Conservation (phyloP, 1,140 invertebrate species). For the Cydia splendana region DNA sequence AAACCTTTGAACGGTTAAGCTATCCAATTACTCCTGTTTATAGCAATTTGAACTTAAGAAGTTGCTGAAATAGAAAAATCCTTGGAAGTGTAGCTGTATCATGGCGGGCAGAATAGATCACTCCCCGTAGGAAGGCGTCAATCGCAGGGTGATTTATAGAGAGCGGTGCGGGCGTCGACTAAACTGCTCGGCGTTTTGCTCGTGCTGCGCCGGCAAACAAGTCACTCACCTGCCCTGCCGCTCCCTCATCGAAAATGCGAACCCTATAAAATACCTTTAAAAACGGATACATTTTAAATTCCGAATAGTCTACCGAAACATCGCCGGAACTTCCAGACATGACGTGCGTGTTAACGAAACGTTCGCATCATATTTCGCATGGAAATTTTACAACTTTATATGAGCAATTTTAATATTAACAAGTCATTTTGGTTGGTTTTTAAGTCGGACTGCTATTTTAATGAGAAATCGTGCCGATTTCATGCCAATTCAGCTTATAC, state of each 20-base stretch:
- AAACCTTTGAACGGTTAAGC: neutral
- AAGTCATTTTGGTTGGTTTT: neutral
- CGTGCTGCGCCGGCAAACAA: conserved; percentile 73
- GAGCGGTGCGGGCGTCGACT: conserved; percentile 63
- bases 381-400: conserved; percentile 58
- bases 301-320: conserved; percentile 73
- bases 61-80: conserved; percentile 48
- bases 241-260: conserved; percentile 76
- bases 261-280: conserved; percentile 73
- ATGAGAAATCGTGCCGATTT: conserved; percentile 34
- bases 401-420: conserved; percentile 22
- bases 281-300: conserved; percentile 77
- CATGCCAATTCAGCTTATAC: conserved; percentile 38
- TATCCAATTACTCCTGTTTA: conserved; percentile 23
- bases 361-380: conserved; percentile 68
- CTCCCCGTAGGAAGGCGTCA: conserved; percentile 77
- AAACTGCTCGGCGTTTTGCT: conserved; percentile 74
- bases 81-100: conserved; percentile 71
- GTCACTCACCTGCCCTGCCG: conserved; percentile 72
- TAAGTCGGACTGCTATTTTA: conserved; percentile 40
- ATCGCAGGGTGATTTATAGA: conserved; percentile 76
- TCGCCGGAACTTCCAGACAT: conserved; percentile 73
- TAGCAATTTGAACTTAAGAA: neutral
- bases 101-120: conserved; percentile 75
- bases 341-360: conserved; percentile 75